Evolutionary conservation across 64 coral and sea anemone species (phyloP), one percentile per base, ranked within the genome.

Genomic region (Stichodactyla helianthus): DNA sequence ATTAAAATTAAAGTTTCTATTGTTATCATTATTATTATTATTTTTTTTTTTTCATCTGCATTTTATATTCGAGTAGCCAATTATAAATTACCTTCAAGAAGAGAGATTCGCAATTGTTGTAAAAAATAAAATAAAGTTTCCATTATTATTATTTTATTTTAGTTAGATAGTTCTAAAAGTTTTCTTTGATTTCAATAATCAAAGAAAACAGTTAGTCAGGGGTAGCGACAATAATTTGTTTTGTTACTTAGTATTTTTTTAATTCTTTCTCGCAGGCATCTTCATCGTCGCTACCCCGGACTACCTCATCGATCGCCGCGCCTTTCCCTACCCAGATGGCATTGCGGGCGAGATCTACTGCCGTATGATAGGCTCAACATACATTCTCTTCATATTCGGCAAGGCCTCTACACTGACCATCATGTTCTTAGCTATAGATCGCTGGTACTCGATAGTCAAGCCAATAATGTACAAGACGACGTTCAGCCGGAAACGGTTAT

Each of bases 381-480:
- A 89, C 82, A 89, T 89, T 9, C 82, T 89, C 22, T 89, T 84
- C 8, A 89, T 89, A 26, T 89, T 89, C 82, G 82, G 88, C 6
- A 89, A 89, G 31, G 88, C 88, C 11, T 89, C 88, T 9, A 89
- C 79, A 2, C 53, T 78, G 16, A 89, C 88, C 10, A 89, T 89
- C 51, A 89, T 89, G 88, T 89, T 76, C 27, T 55, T 89, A 19
- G 88, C 88, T 17, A 89, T 89, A 17, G 88, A 89, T 77, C 88
- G 88, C 17, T 89, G 88, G 88, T 89, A 84, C 64, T 89, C 88
- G 0, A 89, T 89, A 16, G 64, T 89, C 15, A 84, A 83, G 51
- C 88, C 92, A 35, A 6, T 74, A 13, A 82, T 79, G 26, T 93
- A 93, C 22, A 79, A 90, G 19, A 54, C 60, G 3, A 61, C 63